Evolutionary conservation across 2,797 vertebrate genomes (phyloP), one percentile per base, ranked within the genome.

Genomic region (Ambastaia sidthimunki): DNA sequence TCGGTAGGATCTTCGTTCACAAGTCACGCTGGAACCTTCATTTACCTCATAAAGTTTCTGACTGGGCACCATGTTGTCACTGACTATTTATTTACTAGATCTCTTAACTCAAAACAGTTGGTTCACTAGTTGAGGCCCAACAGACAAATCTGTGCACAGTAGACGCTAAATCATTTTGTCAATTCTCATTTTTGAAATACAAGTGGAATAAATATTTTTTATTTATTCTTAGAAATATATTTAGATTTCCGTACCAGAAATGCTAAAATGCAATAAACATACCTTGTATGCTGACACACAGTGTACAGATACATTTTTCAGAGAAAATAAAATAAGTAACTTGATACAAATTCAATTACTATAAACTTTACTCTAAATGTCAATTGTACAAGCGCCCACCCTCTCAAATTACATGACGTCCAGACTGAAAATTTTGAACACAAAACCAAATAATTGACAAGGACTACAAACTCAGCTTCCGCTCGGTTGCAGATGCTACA

Each of bases 1-100:
- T 75, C 71, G 57, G 52, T 23, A 50, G 79, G 67, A 57, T 81
- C 67, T 70, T 86, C 50, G 79, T 86, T 77, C 44, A 67, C 78
- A 80, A 78, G 80, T 55, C 76, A 57, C 78, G 79, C 50, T 55
- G 75, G 90, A 86, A 86, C 87, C 88, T 34, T 52, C 87, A 84
- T 93, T 95, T 95, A 97, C 95, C 94, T 95, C 94, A 95, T 96
- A 96, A 96, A 96, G 95, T 96, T 97, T 96, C 94, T 95, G 94
- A 94, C 91, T 94, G 94, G 95, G 95, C 95, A 95, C 95, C 95
- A 92, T 95, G 93, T 93, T 94, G 94, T 96, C 93, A 92, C 90
- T 94, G 95, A 93, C 93, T 93, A 95, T 94, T 92, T 92, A 93
- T 91, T 91, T 93, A 48, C 21, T 87, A 84, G 87, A 81, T 83